These are phyloP conservation scores for Gallinago jamesoni DNA, from an alignment of 2,113 vertebrate genomes.

Conservation along the genomic window DNA sequence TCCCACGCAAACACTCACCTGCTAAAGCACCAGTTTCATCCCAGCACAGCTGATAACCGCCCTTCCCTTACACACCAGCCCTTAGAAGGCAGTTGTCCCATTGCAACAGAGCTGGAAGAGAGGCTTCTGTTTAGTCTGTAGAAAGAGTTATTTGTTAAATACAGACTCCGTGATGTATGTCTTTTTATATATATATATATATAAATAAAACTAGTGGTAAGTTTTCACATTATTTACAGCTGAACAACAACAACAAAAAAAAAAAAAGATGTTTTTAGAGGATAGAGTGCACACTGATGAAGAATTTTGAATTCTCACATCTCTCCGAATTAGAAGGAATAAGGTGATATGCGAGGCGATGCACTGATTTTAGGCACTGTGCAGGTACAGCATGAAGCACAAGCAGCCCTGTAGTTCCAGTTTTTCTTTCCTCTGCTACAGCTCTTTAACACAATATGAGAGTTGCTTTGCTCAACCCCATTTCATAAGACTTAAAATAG, in stretches of 20 bases:
- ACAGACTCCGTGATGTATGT: neutral
- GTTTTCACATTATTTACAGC: neutral
- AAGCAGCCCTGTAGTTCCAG: neutral
- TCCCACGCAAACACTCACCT: neutral
- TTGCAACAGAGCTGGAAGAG: neutral
- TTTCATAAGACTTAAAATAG: neutral
- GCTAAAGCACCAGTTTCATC: neutral
- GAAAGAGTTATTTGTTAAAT: neutral
- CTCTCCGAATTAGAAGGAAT: neutral
- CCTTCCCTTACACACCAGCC: neutral
- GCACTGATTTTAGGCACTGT: neutral
- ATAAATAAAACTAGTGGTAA: neutral
- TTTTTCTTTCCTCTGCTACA: neutral
- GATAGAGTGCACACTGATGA: fast-evolving
- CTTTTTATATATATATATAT: neutral
- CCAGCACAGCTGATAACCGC: neutral
- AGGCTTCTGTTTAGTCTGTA: neutral
- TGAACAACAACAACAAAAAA: neutral
- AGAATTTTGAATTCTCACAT: neutral
- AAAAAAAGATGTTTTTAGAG: neutral
- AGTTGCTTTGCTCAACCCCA: neutral
- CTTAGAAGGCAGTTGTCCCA: neutral
- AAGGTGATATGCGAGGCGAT: neutral
- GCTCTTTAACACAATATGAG: neutral
- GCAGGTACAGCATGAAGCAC: neutral